phyloP scores from a whole-genome alignment of 2,888 invertebrate genomes.

The Lucinisca nassula region DNA sequence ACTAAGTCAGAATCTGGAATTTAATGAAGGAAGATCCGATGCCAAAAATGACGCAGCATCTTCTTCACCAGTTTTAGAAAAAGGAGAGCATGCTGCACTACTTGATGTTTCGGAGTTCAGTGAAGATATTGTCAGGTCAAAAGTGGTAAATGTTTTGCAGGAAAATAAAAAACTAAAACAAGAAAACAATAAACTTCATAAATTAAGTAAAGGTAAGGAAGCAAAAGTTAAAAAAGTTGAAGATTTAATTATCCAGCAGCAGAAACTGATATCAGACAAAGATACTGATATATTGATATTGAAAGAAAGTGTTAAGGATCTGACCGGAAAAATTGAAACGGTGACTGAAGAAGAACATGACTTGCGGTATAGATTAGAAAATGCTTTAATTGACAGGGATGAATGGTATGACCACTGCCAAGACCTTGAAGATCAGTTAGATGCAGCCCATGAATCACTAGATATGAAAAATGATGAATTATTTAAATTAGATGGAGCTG shows the following conservation, averaged over 20 bases:
- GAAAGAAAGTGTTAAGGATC: constrained; percentile 68
- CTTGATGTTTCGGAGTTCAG: background rate
- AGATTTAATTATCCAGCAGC: constrained; percentile 69
- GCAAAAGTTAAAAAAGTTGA: constrained; percentile 74
- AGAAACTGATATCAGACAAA: constrained; percentile 67
- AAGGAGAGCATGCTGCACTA: background rate
- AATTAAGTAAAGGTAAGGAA: constrained; percentile 71
- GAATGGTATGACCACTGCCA: constrained; percentile 65
- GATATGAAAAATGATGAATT: constrained; percentile 68
- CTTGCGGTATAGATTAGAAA: constrained; percentile 48
- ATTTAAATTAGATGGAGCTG: constrained; percentile 60
- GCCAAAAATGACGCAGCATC: background rate
- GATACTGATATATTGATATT: constrained; percentile 74
- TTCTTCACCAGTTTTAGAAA: background rate
- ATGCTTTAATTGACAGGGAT: constrained; percentile 56
- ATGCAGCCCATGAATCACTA: constrained; percentile 63
- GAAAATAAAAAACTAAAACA: constrained; percentile 65
- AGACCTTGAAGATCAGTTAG: constrained; percentile 61
- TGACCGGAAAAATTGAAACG: constrained; percentile 41
- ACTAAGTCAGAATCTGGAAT: constrained; percentile 30
- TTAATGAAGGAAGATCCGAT: background rate
- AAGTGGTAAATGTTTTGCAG: constrained; percentile 1
- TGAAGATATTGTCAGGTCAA: background rate
- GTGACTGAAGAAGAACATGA: constrained; percentile 64
- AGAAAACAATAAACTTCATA: constrained; percentile 68